phyloP scores from a whole-genome alignment of 2,888 invertebrate species.

The Nymphalis c-album region DNA sequence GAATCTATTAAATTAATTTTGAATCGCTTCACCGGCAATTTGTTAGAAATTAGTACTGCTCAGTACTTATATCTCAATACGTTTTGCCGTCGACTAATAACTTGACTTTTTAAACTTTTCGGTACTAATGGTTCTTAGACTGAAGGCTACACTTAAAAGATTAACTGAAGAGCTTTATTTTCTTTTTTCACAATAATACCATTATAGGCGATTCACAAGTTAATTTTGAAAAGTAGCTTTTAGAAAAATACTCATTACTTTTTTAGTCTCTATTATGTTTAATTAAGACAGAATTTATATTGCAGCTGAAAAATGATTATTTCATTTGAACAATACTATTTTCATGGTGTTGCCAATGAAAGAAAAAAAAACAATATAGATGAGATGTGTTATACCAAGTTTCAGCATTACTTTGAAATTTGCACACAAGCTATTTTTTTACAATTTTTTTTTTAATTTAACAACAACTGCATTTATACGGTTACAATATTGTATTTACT shows the following conservation, averaged over 20 bases:
- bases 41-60: not conserved
- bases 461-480: too few relatives aligned
- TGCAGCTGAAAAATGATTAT: too few relatives aligned
- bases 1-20: too few relatives aligned
- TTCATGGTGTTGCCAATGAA: too few relatives aligned
- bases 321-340: too few relatives aligned
- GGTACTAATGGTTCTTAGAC: slow-evolving; percentile 29
- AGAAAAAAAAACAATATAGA: too few relatives aligned
- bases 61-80: not conserved
- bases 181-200: slow-evolving; percentile 24
- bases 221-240: slow-evolving; percentile 13
- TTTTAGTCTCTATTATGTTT: not conserved
- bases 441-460: too few relatives aligned
- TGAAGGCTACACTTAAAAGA: slow-evolving; percentile 31
- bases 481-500: too few relatives aligned
- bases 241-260: not conserved
- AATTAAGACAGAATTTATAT: not conserved
- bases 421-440: too few relatives aligned
- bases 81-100: slow-evolving; percentile 17
- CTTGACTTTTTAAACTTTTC: slow-evolving; percentile 32
- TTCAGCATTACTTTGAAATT: too few relatives aligned
- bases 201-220: slow-evolving; percentile 12
- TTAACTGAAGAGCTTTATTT: slow-evolving; percentile 33
- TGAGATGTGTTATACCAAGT: too few relatives aligned
- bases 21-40: not conserved